Base-by-base conservation (phyloP, 2,888 invertebrate species). In the Agrochola macilenta region DNA sequence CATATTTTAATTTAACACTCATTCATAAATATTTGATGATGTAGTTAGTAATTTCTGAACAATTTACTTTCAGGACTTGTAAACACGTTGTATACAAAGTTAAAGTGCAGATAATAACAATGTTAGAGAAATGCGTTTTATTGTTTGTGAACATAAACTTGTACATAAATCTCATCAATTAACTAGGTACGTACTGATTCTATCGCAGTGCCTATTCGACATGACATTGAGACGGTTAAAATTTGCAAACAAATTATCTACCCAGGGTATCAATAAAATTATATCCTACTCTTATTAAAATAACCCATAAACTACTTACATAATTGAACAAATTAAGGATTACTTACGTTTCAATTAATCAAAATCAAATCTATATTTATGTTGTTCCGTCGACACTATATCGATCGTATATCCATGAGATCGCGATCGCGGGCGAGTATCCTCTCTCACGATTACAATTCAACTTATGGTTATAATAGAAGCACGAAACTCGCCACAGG, bases 381-480 rank as follows among this genome's bases (percentile, higher is more conserved):
- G 12, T 63, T 43, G 17, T 52, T 64, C 35, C n/a, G 63, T 26
- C 11, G 23, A 54, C 54, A 69, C 77, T 52, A 71, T 20, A 26
- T 63, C 58, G 46, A 69, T 69, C 23, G 12, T 39, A 46, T 49
- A 30, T 54, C 20, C 30, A 72, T 52, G 0, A 30, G 57, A 61
- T 14, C 17, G 26, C 46, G 52, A 65, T 78, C 43, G 73, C 73
- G 30, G 26, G 73, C 86, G 84, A 63, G 83, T 83, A 65, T 30
- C 73, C 23, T 49, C 78, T 57, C 60, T 64, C 76, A 26, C 83
- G 68, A 73, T 69, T 74, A 75, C 76, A n/a, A 52, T 74, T 76
- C 54, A 78, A 83, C 88, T 81, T 81, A 26, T 69, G 64, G 20
- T 66, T 39, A 26, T 57, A 58, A 58, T 78, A 58, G 70, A 70